These are phyloP conservation scores for Eurystomus glaucurus DNA, from an alignment of 2,797 vertebrate genomes.

Conservation along the genomic window DNA sequence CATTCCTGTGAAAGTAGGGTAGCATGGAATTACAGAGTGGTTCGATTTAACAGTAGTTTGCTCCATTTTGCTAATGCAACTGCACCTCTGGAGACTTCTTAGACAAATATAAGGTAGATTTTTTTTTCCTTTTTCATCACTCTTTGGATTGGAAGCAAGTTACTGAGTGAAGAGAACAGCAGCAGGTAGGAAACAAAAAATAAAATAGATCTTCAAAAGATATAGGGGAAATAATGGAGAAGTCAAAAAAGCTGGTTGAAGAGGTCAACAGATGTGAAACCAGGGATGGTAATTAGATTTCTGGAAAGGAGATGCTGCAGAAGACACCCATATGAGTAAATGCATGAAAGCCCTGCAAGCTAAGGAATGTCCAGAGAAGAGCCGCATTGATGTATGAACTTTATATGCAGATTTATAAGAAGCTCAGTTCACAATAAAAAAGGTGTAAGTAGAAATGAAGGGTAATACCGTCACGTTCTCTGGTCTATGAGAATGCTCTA, in stretches of 20 bases:
- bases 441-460: not conserved
- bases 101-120: not conserved
- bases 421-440: not conserved
- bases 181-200: not conserved
- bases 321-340: not conserved
- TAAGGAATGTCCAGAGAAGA: not conserved
- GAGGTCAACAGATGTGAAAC: not conserved
- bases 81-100: not conserved
- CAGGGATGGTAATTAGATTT: not conserved
- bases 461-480: fast-evolving
- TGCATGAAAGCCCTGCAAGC: not conserved
- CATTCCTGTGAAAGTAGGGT: not conserved
- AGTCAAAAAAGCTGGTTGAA: not conserved
- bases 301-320: not conserved
- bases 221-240: not conserved
- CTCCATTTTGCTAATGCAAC: not conserved
- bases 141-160: not conserved
- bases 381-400: not conserved
- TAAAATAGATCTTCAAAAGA: not conserved
- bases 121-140: not conserved
- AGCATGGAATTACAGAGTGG: not conserved
- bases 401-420: not conserved
- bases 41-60: not conserved
- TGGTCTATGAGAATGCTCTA: not conserved
- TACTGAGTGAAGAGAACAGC: not conserved